Conservation (phyloP, 92 coral and sea anemone species). For the Parazoanthus atlanticus region DNA sequence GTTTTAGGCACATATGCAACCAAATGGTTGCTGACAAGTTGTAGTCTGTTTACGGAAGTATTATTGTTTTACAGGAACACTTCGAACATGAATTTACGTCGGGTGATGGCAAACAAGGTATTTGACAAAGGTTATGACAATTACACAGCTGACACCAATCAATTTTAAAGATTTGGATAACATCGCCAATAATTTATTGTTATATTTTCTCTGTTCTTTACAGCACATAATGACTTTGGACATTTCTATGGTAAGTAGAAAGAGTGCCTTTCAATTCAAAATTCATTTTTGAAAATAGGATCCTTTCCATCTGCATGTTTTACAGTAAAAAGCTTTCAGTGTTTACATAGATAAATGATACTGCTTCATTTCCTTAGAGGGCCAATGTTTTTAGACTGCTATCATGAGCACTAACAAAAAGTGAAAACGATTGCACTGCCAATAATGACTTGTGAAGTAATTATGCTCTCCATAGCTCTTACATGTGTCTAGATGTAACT, state of each 20-base stretch:
- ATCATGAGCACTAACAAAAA: too few species aligned
- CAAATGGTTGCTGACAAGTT: background rate
- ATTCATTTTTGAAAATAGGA: background rate
- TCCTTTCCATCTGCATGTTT: background rate
- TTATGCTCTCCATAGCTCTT: too few species aligned
- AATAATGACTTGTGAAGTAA: too few species aligned
- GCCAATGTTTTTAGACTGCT: too few species aligned
- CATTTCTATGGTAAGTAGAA: constrained; percentile 90
- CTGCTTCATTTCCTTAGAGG: too few species aligned
- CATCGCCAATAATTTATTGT: background rate
- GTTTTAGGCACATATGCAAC: background rate
- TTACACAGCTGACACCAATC: background rate
- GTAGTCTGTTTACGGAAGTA: background rate
- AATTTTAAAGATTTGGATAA: too few species aligned
- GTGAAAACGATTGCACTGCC: too few species aligned
- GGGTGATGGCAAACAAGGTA: constrained; percentile 99
- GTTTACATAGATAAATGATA: too few species aligned
- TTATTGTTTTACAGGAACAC: constrained; percentile 61
- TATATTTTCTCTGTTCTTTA: background rate
- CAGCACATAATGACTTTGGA: constrained; percentile 97
- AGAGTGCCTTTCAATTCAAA: background rate
- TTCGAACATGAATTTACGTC: constrained; percentile 97
- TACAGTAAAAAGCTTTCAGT: too few species aligned
- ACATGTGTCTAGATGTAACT: too few species aligned
- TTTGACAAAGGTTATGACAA: background rate